Evolutionary conservation across 2,888 invertebrate genomes (phyloP), one percentile per base, ranked within the genome.

Genomic region (Lithosia quadra): DNA sequence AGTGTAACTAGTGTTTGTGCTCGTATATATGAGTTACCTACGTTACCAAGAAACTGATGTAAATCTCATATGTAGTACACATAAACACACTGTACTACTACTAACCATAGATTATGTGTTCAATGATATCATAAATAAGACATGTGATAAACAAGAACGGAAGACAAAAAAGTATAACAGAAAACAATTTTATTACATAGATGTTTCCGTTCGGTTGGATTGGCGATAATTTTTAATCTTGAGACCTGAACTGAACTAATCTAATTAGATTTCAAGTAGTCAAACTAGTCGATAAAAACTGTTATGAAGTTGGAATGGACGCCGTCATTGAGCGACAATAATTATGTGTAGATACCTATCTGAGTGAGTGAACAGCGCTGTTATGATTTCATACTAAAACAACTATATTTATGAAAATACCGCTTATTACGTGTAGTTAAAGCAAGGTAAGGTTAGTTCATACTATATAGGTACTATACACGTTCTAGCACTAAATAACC

Each of bases 181-280:
- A 88, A 89, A 88, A 89, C 84, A 82, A 85, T 90, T 91, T 91
- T 90, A 91, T 90, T 88, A 86, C 88, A 84, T 77, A 84, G 88
- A 88, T 90, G 89, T 91, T 91, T 92, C 91, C 91, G 91, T 85
- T 90, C 84, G 82, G 82, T 82, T 82, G 74, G 84, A 88, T 85
- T 83, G 79, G 70, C 88, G 86, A 90, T 90, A 88, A 87, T 88
- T 87, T 90, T 90, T 87, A 86, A 89, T 89, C 85, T 86, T 80
- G 84, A 81, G 84, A 85, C 78, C 79, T 84, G 86, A 81, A 82
- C 84, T 76, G 80, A 75, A 85, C 82, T 90, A 91, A 89, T 91
- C 90, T 88, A 90, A 89, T 91, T 88, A 90, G 89, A 91, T 87
- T 89, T 86, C 81, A 84, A 83, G 84, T 82, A 81, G 87, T 86